Conservation (phyloP, 2,797 vertebrate genomes). For the Acrossocheilus wenchowensis region DNA sequence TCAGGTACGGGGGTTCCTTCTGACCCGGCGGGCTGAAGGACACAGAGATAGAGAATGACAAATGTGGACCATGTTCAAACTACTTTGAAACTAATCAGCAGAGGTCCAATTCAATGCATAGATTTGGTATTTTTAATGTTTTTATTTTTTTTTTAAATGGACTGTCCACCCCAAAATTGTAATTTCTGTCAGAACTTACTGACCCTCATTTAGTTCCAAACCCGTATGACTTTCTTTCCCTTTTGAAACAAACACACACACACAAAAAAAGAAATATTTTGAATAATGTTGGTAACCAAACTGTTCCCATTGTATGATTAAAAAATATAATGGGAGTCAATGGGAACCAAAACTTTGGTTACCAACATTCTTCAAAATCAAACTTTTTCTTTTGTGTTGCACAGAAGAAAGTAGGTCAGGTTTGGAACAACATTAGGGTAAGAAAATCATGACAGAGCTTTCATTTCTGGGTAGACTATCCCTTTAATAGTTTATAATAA, state of each 20-base stretch:
- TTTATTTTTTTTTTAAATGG: not conserved
- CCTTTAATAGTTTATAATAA: too few relatives aligned
- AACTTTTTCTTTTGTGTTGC: too few relatives aligned
- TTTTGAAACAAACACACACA: not conserved
- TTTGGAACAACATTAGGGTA: too few relatives aligned
- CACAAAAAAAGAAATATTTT: too few relatives aligned
- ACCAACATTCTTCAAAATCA: too few relatives aligned
- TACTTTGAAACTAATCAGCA: not conserved
- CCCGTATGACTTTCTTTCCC: not conserved
- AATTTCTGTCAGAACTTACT: not conserved
- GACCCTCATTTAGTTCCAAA: not conserved
- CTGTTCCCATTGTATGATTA: too few relatives aligned
- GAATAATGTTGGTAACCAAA: too few relatives aligned
- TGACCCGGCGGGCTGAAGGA: conserved; percentile 87
- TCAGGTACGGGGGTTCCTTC: conserved; percentile 89
- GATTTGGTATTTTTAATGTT: not conserved
- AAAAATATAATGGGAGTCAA: too few relatives aligned
- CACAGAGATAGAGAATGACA: not conserved
- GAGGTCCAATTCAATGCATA: not conserved
- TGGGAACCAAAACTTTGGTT: too few relatives aligned
- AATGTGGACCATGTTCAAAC: not conserved
- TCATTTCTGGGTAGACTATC: too few relatives aligned
- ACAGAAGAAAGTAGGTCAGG: too few relatives aligned
- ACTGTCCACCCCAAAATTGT: not conserved
- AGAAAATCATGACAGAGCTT: too few relatives aligned